phyloP scores from a whole-genome alignment of 1,140 invertebrate species.

The Cotesia glomerata region DNA sequence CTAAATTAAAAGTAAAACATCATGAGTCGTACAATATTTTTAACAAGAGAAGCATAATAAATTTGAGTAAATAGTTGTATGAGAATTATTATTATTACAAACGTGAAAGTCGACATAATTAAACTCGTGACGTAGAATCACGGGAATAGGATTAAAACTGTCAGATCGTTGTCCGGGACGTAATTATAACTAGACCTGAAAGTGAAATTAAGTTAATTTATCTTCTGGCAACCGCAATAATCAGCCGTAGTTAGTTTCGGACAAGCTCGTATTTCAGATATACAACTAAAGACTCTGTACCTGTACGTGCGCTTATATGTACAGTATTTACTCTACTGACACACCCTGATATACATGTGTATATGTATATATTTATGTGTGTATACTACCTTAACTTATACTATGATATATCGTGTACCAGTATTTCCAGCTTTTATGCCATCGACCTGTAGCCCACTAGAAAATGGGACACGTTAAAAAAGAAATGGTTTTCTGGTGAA shows the following conservation, averaged over 20 bases:
- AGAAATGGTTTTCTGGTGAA: not conserved
- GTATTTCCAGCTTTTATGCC: not conserved
- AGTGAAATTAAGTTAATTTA: slow-evolving; percentile 48
- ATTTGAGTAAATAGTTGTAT: not conserved
- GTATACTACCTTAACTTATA: not conserved
- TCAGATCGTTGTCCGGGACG: slow-evolving; percentile 14
- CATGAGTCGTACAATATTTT: too few species aligned
- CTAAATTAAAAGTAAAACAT: too few species aligned
- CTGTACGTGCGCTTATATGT: not conserved
- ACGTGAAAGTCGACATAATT: not conserved
- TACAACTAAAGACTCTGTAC: not conserved
- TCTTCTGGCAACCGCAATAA: slow-evolving; percentile 45
- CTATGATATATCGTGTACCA: not conserved
- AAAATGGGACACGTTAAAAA: not conserved
- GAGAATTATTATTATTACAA: not conserved
- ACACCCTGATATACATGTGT: too few species aligned
- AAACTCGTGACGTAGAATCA: slow-evolving; percentile 14
- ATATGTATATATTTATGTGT: too few species aligned
- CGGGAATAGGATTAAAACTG: slow-evolving; percentile 15
- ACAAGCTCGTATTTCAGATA: slow-evolving; percentile 25
- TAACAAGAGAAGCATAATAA: too few species aligned
- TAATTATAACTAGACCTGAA: slow-evolving; percentile 21
- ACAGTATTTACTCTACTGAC: too few species aligned
- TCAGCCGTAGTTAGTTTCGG: slow-evolving; percentile 45
- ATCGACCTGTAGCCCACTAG: not conserved